Evolutionary conservation across 2,888 invertebrate genomes (phyloP), one percentile per base, ranked within the genome.

Genomic region (Caenorhabditis sulstoni): DNA sequence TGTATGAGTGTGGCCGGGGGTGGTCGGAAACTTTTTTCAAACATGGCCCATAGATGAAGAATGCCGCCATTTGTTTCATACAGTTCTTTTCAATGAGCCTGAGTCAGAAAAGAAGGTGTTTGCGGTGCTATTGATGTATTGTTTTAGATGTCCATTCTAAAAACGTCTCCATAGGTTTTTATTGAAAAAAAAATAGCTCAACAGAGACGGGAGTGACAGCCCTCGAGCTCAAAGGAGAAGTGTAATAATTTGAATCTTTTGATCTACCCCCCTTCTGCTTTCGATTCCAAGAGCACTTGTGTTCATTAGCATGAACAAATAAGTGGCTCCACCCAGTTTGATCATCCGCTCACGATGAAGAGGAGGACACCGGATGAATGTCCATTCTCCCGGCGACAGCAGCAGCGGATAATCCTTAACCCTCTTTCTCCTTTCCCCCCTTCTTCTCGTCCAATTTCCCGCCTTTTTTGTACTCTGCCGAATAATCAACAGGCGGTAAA

Each of bases 301-400:
- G 73, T 58, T 64, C 73, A 73, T 73, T 73, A 64, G 73, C 73
- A 73, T 73, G 73, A 73, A 73, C 73, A 73, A 73, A 73, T 55
- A 73, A 57, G 57, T 73, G 64, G 29, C 29, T 29, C 29, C 29
- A 64, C 49, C 41, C 53, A 14, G 41, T 41, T 14, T 14, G 41
- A 41, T 52, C 52, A 52, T 52, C 29, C 29, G 52, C 52, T 29
- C 29, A 52, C 52, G 29, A 29, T 29, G 29, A 7, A 7, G 7
- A 29, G 29, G 29, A 7, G 29, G 29, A 29, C 29, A 35, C 16
- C 53, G 53, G 53, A 53, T 53, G 53, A 53, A 53, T 53, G 53
- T 52, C 61, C 52, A 37, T 61, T 57, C 61, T 70, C 55, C 61
- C 29, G 29, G 29, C 29, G 29, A 29, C 29, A 29, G 29, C 29